Base-by-base conservation (phyloP, 2,888 invertebrate genomes). In the Lepidonotus clava region DNA sequence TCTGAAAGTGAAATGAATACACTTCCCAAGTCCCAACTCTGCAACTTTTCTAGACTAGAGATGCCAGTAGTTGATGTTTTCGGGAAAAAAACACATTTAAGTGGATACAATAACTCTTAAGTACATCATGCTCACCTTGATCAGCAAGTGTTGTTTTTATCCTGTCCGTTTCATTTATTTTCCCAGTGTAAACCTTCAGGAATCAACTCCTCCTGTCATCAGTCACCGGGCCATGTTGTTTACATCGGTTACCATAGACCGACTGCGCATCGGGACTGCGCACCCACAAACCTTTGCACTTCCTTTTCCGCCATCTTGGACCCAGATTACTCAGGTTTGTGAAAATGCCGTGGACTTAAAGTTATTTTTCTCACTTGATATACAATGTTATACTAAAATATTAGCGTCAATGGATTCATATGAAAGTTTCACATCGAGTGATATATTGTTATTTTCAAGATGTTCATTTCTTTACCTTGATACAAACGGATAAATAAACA, bases 301-400 rank as follows among this genome's bases (percentile, higher is more conserved):
- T 84, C 84, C 84, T 84, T 84, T 84, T 84, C 84, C 40, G 84
- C 84, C 84, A 84, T 84, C 40, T 83, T 83, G 53, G 83, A 56
- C 56, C 56, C 53, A 8, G 51, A 56, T 11, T 51, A 83, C 24
- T 24, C 0, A 51, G 53, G 83, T 83, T 36, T 34, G 38, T 83
- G 18, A 38, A 32, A 66, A 21, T 66, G 28, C 71, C 36, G 34
- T 71, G 38, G 6, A 56, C n/a, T 56, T 8, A 18, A 56, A 56
- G 56, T 5, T n/a, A n/a, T 18, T n/a, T 18, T 5, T 56, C 5
- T 32, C 66, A 28, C 66, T 66, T n/a, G 24, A 1, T 28, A 66
- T 66, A 14, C 11, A 18, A 66, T 66, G 28, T 66, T 28, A 28
- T 6, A 32, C n/a, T 4, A 66, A 66, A 66, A 32, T 66, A 24